Percentiles rank a stretch among this genome's conserved stretches.
These are phyloP conservation scores for Lasioglossum morio DNA, from an alignment of 2,888 invertebrate genomes.

Conservation along the genomic window DNA sequence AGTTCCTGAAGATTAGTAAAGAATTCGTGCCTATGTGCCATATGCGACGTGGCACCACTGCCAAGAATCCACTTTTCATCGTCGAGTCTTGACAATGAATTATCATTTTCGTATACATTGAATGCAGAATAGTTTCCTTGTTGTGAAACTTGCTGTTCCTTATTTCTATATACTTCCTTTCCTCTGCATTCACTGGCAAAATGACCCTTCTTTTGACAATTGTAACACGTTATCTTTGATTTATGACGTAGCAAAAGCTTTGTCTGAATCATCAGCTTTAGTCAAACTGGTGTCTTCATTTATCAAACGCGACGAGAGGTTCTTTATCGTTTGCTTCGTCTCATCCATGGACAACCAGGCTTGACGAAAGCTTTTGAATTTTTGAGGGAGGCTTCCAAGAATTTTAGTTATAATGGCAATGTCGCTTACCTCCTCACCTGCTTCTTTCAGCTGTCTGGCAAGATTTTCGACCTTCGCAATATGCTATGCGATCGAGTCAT, in stretches of 20 bases:
- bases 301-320: not conserved
- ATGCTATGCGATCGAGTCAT: not conserved
- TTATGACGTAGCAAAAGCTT: not conserved
- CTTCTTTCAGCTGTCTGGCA: not conserved
- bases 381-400: not conserved
- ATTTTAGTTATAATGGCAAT: not conserved
- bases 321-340: not conserved
- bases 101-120: not conserved
- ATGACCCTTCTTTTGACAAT: conserved; percentile 1
- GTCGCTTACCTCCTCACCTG: not conserved
- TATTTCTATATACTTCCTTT: not conserved
- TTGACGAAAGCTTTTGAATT: not conserved
- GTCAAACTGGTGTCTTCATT: not conserved
- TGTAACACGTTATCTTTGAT: not conserved
- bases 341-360: not conserved
- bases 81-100: not conserved
- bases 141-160: not conserved
- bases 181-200: not conserved
- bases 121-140: not conserved
- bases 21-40: not conserved
- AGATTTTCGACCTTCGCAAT: not conserved
- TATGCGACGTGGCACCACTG: not conserved
- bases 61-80: not conserved
- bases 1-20: not conserved
- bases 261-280: no score